These are phyloP conservation scores for Turdus rufiventris DNA, from an alignment of 2,113 vertebrate genomes.

Conservation along the genomic window DNA sequence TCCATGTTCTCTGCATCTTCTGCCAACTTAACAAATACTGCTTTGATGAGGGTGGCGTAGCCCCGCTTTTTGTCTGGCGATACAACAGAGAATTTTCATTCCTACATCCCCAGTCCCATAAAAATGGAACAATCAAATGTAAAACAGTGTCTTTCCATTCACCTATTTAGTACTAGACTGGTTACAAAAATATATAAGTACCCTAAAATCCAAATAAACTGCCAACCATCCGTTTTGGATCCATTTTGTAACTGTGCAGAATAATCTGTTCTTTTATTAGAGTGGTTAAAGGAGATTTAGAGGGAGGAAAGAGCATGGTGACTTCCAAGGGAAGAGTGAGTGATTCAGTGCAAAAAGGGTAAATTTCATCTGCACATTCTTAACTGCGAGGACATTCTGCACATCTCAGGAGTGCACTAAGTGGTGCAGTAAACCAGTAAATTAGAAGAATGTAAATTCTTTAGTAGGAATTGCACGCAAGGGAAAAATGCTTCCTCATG, in stretches of 20 bases:
- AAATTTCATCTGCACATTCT: slow-evolving; percentile 78
- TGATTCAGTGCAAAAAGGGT: slow-evolving; percentile 77
- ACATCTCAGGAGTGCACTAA: slow-evolving; percentile 81
- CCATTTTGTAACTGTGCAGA: slow-evolving; percentile 27
- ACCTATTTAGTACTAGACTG: not conserved
- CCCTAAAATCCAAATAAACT: not conserved
- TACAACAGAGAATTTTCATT: not conserved
- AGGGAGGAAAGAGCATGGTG: slow-evolving; percentile 60
- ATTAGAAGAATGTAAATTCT: slow-evolving; percentile 88
- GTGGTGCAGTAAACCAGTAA: slow-evolving; percentile 85
- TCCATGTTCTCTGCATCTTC: not conserved
- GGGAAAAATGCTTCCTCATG: slow-evolving; percentile 80
- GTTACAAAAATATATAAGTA: not conserved
- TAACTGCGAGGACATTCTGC: slow-evolving; percentile 77
- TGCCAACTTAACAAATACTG: not conserved
- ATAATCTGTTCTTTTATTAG: slow-evolving; percentile 24
- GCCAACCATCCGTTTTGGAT: not conserved
- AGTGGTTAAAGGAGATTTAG: slow-evolving; percentile 51
- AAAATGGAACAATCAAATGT: not conserved
- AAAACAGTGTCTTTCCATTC: not conserved
- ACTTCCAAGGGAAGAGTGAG: slow-evolving; percentile 70
- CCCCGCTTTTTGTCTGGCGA: not conserved
- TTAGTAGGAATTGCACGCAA: slow-evolving; percentile 80
- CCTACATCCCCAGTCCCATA: not conserved
- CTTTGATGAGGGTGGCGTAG: not conserved